A percentile compares a stretch with the other conserved stretches of the same genome.
These are phyloP conservation scores for Sitophilus oryzae DNA, from an alignment of 1,140 invertebrate genomes.

Conservation along the genomic window DNA sequence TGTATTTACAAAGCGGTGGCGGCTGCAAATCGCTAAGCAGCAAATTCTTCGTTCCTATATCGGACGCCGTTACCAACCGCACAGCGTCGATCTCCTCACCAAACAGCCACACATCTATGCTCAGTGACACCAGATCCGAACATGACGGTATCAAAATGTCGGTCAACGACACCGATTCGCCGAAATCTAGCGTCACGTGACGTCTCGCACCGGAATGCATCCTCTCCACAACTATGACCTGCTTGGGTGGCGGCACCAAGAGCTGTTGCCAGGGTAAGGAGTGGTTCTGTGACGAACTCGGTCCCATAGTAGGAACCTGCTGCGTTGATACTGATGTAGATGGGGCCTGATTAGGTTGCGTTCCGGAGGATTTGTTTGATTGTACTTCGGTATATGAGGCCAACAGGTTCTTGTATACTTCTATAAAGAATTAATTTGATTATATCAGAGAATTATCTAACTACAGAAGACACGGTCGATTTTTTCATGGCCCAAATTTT, in stretches of 20 bases:
- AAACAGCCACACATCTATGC: constrained; percentile 83
- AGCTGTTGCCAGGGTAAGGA: constrained; percentile 40
- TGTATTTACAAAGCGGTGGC: constrained; percentile 77
- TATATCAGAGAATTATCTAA: no score
- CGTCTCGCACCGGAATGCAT: constrained; percentile 85
- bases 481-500: no score
- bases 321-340: constrained; percentile 3
- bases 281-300: constrained; percentile 18
- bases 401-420: constrained; percentile 15
- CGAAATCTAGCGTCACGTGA: constrained; percentile 88
- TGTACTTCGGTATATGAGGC: constrained; percentile 3
- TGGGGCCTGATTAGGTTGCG: constrained; percentile 3
- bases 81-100: constrained; percentile 77
- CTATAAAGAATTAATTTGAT: no score
- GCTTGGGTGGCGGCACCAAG: constrained; percentile 36
- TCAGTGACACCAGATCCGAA: constrained; percentile 77
- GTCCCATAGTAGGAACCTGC: not conserved
- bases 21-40: constrained; percentile 85
- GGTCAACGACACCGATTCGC: constrained; percentile 74
- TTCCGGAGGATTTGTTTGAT: constrained; percentile 5
- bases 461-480: no score
- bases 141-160: constrained; percentile 85
- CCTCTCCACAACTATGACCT: constrained; percentile 78
- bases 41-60: constrained; percentile 77
- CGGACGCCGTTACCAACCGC: constrained; percentile 76